phyloP scores from a whole-genome alignment of 92 coral and sea anemone species.

The Epizoanthus scotinus region DNA sequence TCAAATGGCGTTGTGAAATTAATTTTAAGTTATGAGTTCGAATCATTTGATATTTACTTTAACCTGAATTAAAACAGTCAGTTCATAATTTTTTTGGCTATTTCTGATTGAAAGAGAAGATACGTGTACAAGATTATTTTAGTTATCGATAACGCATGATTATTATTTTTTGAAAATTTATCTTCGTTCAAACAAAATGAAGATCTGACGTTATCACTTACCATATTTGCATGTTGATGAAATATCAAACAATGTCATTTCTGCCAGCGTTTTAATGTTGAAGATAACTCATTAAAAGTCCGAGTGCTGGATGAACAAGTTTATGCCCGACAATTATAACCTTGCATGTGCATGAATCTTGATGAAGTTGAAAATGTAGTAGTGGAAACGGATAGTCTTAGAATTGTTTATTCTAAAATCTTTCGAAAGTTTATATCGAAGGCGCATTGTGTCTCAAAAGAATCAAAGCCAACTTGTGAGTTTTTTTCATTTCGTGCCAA shows the following conservation, averaged over 20 bases:
- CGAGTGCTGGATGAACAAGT: background rate
- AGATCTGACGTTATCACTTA: background rate
- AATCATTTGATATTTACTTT: background rate
- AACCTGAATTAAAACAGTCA: background rate
- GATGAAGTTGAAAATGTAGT: background rate
- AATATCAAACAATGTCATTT: background rate
- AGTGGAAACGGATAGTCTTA: background rate
- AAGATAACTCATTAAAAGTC: background rate
- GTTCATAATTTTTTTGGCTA: background rate
- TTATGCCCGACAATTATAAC: background rate
- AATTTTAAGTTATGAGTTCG: background rate
- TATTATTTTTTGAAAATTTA: background rate
- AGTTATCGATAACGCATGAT: background rate
- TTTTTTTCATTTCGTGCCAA: background rate
- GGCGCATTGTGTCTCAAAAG: no score
- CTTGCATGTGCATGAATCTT: background rate
- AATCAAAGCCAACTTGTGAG: background rate
- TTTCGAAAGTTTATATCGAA: background rate
- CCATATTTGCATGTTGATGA: background rate
- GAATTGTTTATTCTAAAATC: background rate
- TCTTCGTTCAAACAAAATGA: background rate
- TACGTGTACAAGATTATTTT: background rate
- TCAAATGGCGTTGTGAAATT: background rate
- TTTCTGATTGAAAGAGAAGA: background rate
- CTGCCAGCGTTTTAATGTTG: background rate